Evolutionary conservation across 2,113 vertebrate genomes (phyloP), one percentile per base, ranked within the genome.

Genomic region (Heterocephalus glaber): DNA sequence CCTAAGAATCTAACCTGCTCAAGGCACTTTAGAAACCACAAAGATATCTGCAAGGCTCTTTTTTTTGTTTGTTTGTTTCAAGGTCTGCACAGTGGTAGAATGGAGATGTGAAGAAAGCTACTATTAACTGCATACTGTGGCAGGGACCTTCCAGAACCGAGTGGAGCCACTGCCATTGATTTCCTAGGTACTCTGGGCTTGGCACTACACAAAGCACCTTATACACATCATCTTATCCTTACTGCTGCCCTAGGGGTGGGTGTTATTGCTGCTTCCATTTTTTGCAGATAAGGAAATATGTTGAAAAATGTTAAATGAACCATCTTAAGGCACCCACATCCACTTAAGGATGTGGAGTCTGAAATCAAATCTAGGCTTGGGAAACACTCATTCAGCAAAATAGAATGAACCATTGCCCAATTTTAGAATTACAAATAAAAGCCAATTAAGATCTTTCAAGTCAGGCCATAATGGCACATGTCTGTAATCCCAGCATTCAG

Each of bases 251-350:
- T 52, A n/a, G 65, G 44, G 11, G 5, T 85, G 38, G 47, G 11
- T 58, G 41, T 58, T 76, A 58, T 38, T 41, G 52, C 47, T 11
- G 17, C 77, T 80, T 88, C 60, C n/a, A 24, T 28, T 41, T 84
- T 84, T 95, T n/a, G 65, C 58, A 84, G 52, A 44, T 90, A 35
- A 92, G 58, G 44, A 89, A 95, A 70, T n/a, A 92, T 66, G 16
- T 49, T 77, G 44, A 83, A 26, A 30, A 91, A 63, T 41, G 4
- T 77, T 82, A 92, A 76, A 87, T 20, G 68, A 72, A 63, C 44
- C 70, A 30, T n/a, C 35, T 84, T 66, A 90, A 63, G 58, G 38
- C 6, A 35, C 33, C 49, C 63, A 88, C 16, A 58, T 58, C 56
- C 56, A 28, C 17, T 61, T 49, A 49, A 38, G 63, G 63, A 95